Base-by-base conservation (phyloP, 2,888 invertebrate genomes). In the Xylophagus ater region DNA sequence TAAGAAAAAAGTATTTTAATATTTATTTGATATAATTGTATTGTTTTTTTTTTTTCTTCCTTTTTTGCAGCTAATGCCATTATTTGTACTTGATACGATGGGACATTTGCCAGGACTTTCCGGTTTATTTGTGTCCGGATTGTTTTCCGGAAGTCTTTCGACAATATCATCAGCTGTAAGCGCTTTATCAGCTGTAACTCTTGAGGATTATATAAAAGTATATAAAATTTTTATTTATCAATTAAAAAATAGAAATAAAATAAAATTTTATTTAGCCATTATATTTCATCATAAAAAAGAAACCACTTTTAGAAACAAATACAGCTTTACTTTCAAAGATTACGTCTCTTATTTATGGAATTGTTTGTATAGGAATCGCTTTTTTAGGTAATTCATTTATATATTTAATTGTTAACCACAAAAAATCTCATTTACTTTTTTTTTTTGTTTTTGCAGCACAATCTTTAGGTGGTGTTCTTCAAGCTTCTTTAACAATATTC, bases 141-240 rank as follows among this genome's bases (percentile, higher is more conserved):
- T 94, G 43, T 90, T 93, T 58, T 88, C 88, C 51, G 93, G 88
- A 1, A 84, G 90, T 1, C 68, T 93, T 8, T 90, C 92, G 30
- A 90, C 92, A 0, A 81, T 94, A 42, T 93, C 92, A 0, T 89
- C 93, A 1, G 80, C 89, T 2, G 74, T 93, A 42, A 93, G 92
- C 55, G 87, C 92, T 2, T 68, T 94, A 32, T 81, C 93, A 1
- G 92, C 93, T 1, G 87, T 93, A 10, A 85, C 89, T 0, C 66
- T 92, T 30, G 82, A 88, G 53, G 94, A 94, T 63, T 88, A 92
- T 49, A 65, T 90, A 3, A 77, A 76, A 54, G 66, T 66, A 45
- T 18, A 5, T 32, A 12, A 9, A 18, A 37, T 19, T 21, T 41
- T 39, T 20, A 18, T 35, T 34, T 25, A 33, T 41, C 20, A 25